A percentile compares a stretch with the other conserved stretches of the same genome.
Conservation (phyloP, 2,113 vertebrate genomes). For the Acanthochromis polyacanthus region DNA sequence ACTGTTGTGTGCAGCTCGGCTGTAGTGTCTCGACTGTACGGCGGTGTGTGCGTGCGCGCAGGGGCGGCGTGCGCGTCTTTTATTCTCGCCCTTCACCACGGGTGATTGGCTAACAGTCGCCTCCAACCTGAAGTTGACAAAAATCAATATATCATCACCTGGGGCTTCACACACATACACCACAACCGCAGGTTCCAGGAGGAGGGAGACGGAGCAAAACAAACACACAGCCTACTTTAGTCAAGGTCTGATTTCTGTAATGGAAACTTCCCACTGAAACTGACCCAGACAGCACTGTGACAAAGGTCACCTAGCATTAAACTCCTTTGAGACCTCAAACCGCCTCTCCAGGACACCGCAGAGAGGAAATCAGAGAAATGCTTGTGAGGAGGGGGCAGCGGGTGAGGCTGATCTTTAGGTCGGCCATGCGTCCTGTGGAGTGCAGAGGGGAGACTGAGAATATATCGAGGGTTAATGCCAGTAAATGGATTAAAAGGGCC, state of each 20-base stretch:
- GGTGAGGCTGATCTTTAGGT: constrained; percentile 44
- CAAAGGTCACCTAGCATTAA: constrained; percentile 74
- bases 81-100: constrained; percentile 77
- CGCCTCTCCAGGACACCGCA: constrained; percentile 26
- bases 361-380: constrained; percentile 36
- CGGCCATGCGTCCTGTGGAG: constrained; percentile 12
- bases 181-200: constrained; percentile 41
- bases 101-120: constrained; percentile 81
- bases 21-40: constrained; percentile 14
- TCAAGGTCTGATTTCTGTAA: constrained; percentile 75
- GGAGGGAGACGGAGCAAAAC: constrained; percentile 64
- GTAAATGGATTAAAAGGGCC: constrained; percentile 67
- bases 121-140: constrained; percentile 81
- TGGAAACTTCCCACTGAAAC: constrained; percentile 71
- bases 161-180: constrained; percentile 34
- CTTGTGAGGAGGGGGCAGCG: neutral
- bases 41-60: constrained; percentile 5
- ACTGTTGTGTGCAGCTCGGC: constrained; percentile 55
- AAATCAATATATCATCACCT: constrained; percentile 84
- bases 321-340: constrained; percentile 50
- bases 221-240: constrained; percentile 70
- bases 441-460: constrained; percentile 4
- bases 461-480: constrained; percentile 48
- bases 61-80: constrained; percentile 45
- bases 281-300: constrained; percentile 50